Evolutionary conservation across 2,888 invertebrate genomes (phyloP).

Genomic region (Synergus umbraculus): DNA sequence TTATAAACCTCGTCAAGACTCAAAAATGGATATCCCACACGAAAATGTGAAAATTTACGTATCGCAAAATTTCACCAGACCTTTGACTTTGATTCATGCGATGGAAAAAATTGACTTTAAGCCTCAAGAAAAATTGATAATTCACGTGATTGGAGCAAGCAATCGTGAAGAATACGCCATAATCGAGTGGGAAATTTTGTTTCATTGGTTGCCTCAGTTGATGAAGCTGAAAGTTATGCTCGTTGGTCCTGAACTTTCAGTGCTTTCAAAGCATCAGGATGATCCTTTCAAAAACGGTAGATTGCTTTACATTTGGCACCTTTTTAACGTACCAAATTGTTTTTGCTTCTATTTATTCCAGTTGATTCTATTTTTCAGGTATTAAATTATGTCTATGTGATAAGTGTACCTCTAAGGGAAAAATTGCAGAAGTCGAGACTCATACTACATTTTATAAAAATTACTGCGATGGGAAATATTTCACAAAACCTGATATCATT

Average conservation of each 20-base stretch:
- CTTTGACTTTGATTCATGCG: slow-evolving; percentile 8
- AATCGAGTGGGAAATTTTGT: slow-evolving; percentile 31
- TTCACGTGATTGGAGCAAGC: slow-evolving; percentile 9
- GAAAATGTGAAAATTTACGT: slow-evolving; percentile 43
- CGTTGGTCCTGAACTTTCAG: slow-evolving; percentile 65
- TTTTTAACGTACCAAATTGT: neutral
- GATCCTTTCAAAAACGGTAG: neutral
- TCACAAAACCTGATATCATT: slow-evolving; percentile 63
- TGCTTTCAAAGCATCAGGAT: neutral
- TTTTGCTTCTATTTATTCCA: neutral
- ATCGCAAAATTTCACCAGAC: slow-evolving; percentile 14
- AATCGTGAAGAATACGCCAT: neutral
- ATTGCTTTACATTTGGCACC: neutral
- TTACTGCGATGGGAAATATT: slow-evolving; percentile 56
- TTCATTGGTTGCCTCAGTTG: slow-evolving; percentile 25
- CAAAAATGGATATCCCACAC: neutral
- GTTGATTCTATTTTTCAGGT: slow-evolving; percentile 37
- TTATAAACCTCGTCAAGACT: slow-evolving; percentile 44
- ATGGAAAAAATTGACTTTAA: neutral
- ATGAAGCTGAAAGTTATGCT: slow-evolving; percentile 58
- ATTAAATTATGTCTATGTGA: slow-evolving; percentile 58
- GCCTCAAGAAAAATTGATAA: neutral
- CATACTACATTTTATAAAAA: slow-evolving; percentile 59
- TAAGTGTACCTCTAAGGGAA: slow-evolving; percentile 55
- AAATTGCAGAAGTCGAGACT: slow-evolving; percentile 56